Percentiles rank a stretch among this genome's conserved stretches.
phyloP scores from a whole-genome alignment of 2,113 vertebrate species.

The Fulica atra region DNA sequence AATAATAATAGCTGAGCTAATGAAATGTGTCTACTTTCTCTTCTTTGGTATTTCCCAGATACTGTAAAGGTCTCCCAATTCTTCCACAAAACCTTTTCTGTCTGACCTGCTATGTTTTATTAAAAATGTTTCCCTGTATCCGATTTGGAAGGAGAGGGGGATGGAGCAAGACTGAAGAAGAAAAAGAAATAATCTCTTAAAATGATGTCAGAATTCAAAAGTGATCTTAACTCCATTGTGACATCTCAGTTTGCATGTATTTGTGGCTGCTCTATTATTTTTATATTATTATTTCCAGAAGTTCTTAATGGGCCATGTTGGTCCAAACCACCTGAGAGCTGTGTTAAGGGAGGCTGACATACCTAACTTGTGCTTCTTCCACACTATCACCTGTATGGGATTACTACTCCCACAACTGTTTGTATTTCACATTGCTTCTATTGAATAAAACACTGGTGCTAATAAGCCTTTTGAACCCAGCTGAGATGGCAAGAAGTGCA shows the following conservation, averaged over 20 bases:
- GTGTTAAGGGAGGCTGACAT: not conserved
- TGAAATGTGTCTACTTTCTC: not conserved
- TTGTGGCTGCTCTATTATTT: not conserved
- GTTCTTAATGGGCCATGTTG: not conserved
- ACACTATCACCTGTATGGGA: not conserved
- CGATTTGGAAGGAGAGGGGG: not conserved
- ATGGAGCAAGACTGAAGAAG: not conserved
- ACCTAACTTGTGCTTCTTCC: not conserved
- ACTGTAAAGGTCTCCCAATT: not conserved
- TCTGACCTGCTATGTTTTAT: not conserved
- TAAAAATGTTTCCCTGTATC: not conserved
- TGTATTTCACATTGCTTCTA: not conserved
- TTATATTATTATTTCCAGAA: not conserved
- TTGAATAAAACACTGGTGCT: not conserved
- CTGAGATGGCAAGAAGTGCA: not conserved
- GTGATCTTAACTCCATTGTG: not conserved
- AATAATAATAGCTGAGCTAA: constrained; percentile 7
- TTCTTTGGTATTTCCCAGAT: not conserved
- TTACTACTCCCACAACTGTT: not conserved
- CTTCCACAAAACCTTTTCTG: not conserved
- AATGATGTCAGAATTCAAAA: not conserved
- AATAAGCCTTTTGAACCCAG: not conserved
- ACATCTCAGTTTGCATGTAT: not conserved
- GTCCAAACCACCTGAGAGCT: not conserved
- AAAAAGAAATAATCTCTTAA: not conserved